Conservation (phyloP, 2,113 vertebrate genomes). For the Pyrgilauda ruficollis region DNA sequence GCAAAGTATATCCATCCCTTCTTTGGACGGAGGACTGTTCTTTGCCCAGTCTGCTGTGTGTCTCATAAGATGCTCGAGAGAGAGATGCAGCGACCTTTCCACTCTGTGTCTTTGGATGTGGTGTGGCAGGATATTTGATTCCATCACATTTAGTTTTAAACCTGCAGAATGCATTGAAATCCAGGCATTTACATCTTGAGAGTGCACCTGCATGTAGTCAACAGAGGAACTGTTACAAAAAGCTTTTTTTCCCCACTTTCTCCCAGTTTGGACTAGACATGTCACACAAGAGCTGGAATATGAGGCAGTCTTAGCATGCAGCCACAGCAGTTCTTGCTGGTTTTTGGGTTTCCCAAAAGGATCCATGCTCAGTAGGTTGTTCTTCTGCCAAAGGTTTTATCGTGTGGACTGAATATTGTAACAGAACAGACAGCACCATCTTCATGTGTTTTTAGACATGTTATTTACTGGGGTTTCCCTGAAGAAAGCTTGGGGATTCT, state of each 20-base stretch:
- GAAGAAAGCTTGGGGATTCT: conserved; percentile 75
- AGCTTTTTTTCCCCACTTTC: conserved; percentile 8
- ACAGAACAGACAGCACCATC: conserved; percentile 64
- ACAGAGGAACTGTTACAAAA: conserved; percentile 38
- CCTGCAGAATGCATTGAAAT: conserved; percentile 32
- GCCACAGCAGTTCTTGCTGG: conserved; percentile 22
- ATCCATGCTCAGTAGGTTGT: conserved; percentile 28
- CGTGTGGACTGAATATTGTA: conserved; percentile 47
- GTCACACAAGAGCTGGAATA: conserved; percentile 2
- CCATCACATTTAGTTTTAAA: not conserved
- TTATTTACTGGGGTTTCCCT: conserved; percentile 82
- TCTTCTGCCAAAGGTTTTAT: conserved; percentile 64
- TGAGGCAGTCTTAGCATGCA: conserved; percentile 18
- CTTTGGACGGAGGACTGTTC: not conserved
- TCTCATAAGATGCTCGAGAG: conserved; percentile 54
- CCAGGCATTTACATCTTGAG: conserved; percentile 18
- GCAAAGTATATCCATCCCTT: not conserved
- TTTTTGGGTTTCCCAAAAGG: conserved; percentile 62
- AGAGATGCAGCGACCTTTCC: not conserved
- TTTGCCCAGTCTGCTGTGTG: conserved; percentile 22
- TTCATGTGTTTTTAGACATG: conserved; percentile 68
- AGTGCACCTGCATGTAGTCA: not conserved
- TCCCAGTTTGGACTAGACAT: conserved; percentile 34
- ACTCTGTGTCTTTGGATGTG: conserved; percentile 11
- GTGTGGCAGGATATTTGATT: not conserved